Evolutionary conservation across 2,888 invertebrate genomes (phyloP), one percentile per base, ranked within the genome.

Genomic region (Drosophila pseudotakahashii): DNA sequence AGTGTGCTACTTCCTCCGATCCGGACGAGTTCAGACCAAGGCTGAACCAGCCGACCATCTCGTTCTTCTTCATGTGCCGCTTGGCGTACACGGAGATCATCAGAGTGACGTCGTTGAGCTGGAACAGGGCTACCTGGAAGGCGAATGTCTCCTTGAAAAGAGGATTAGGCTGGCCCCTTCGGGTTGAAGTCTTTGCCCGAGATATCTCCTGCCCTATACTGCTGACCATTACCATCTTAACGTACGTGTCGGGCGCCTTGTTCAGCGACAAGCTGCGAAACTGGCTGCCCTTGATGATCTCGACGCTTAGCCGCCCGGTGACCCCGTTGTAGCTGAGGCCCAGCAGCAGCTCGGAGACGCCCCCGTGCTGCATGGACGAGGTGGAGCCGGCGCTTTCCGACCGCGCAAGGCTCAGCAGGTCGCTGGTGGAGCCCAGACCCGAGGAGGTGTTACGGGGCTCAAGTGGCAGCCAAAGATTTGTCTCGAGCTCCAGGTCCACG

Each of bases 1-100:
- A 98, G 92, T 98, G 98, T 23, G 96, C 95, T 61, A 96, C 94
- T 92, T 98, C 98, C 90, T 98, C 98, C 58, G 97, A 96, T 23
- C 98, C 98, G 61, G 98, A 97, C 80, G 97, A 96, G 93, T 97
- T 98, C 91, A 97, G 94, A 7, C 98, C 98, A 64, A 98, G 93
- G 71, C 98, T 96, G 93, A 98, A 97, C 98, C 98, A 98, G 70
- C 98, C 98, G 79, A 98, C 96, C 96, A 98, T 97, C 92, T 98
- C 98, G 90, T 98, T 97, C 79, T 97, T 96, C 91, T 98, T 98
- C 79, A 96, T 96, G 91, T 98, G 97, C 80, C 98, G 96, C 76
- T 97, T 96, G 91, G 98, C 96, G 94, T 98, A 98, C 63, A 98
- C 97, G 0, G 98, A 97, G 75, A 98, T 95, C 96, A 98, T 97